Percentiles rank a stretch among this genome's conserved stretches.
Evolutionary conservation across 2,113 vertebrate genomes (phyloP).

Genomic region (Bostrychus sinensis): DNA sequence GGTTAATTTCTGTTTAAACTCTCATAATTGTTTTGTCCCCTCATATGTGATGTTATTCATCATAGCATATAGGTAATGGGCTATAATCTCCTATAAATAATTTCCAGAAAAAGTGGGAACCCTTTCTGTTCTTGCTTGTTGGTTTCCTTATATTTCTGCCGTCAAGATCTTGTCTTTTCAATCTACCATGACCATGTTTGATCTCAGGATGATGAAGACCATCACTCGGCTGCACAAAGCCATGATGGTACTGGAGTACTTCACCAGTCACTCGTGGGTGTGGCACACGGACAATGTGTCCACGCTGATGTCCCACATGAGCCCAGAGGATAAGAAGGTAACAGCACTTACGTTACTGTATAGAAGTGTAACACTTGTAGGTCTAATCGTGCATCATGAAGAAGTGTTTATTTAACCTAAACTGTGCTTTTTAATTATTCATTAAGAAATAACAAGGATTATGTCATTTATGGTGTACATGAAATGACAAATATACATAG

Average conservation of each 20-base stretch:
- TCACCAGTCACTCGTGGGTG: constrained; percentile 97
- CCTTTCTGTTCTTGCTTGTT: neutral
- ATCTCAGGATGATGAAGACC: constrained; percentile 97
- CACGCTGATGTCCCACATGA: constrained; percentile 92
- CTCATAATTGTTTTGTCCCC: no score
- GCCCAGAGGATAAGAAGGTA: constrained; percentile 92
- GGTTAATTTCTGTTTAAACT: no score
- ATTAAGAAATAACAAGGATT: no score
- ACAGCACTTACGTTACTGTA: neutral
- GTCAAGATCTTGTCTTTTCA: neutral
- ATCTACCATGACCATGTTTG: neutral
- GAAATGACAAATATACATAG: no score
- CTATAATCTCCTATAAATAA: neutral
- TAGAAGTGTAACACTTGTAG: no score
- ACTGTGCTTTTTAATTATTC: no score
- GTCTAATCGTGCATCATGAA: no score
- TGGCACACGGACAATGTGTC: constrained; percentile 95
- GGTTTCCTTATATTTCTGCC: neutral
- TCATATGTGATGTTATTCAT: no score
- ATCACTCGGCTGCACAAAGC: constrained; percentile 95
- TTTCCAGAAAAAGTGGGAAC: neutral
- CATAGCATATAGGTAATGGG: neutral
- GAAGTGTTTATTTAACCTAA: no score
- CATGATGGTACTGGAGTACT: constrained; percentile 96
- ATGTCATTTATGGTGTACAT: no score